phyloP scores from a whole-genome alignment of 2,797 vertebrate genomes.

The Masticophis lateralis region DNA sequence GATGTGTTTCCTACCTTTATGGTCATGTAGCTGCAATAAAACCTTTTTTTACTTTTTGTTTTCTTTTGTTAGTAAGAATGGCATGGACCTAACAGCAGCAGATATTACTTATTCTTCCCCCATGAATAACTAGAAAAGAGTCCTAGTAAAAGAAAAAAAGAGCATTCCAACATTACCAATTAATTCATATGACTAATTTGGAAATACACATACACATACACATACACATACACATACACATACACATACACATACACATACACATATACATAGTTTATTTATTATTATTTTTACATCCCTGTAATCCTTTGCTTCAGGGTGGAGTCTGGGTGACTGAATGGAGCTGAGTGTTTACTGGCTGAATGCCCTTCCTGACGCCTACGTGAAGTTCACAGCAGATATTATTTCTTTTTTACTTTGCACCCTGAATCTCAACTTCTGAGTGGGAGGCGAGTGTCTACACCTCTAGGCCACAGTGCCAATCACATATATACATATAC shows the following conservation, averaged over 20 bases:
- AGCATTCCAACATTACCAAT: neutral
- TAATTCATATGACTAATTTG: neutral
- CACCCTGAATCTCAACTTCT: neutral
- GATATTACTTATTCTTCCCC: neutral
- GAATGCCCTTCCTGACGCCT: neutral
- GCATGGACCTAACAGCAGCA: neutral
- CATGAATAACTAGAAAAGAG: neutral
- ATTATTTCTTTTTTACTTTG: neutral
- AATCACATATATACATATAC: neutral
- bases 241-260: too few species aligned
- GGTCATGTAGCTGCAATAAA: neutral
- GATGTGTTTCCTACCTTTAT: slow-evolving; percentile 23
- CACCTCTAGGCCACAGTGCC: neutral
- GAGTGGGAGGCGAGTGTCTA: neutral
- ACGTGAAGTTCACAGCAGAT: neutral
- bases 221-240: too few species aligned
- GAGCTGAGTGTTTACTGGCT: neutral
- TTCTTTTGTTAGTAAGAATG: neutral
- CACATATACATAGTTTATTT: too few species aligned
- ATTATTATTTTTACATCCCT: neutral
- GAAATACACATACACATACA: neutral
- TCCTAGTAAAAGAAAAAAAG: neutral
- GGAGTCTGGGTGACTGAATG: neutral
- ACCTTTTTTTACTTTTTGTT: neutral
- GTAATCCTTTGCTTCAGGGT: neutral